Conservation (phyloP, 2,113 vertebrate species). For the Syngnathus floridae region DNA sequence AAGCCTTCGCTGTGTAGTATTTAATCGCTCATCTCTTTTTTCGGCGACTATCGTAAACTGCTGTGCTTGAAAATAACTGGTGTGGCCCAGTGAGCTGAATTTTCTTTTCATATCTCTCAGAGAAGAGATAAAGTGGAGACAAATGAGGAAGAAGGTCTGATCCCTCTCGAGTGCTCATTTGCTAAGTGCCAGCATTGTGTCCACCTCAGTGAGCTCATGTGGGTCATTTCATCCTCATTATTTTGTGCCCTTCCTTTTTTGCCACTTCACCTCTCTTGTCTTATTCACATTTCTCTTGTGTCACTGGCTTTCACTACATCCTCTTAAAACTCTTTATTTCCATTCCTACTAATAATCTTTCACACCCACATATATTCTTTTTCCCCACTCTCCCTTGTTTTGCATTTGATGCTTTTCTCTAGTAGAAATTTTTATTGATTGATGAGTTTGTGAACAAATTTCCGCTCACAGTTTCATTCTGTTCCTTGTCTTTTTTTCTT, state of each 20-base stretch:
- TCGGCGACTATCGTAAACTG: not conserved
- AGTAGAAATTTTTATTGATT: not conserved
- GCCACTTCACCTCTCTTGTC: not conserved
- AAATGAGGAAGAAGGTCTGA: conserved; percentile 10
- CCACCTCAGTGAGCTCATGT: conserved; percentile 42
- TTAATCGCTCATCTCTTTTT: not conserved
- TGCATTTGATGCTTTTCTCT: not conserved
- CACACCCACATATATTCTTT: not conserved
- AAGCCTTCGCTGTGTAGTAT: not conserved
- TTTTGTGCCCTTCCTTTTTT: conserved; percentile 8
- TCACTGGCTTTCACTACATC: conserved; percentile 17
- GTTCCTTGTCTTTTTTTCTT: no score
- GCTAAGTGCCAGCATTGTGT: conserved; percentile 14
- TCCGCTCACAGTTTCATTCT: not conserved
- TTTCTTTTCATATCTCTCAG: not conserved
- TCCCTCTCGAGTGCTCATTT: conserved; percentile 27
- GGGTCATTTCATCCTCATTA: conserved; percentile 17
- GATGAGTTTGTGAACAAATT: not conserved
- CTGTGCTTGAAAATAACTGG: not conserved
- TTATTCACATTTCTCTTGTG: not conserved
- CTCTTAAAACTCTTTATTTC: conserved; percentile 8
- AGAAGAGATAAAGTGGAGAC: conserved; percentile 24
- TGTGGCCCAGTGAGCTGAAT: not conserved
- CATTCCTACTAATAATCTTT: not conserved
- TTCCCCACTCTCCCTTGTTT: not conserved